phyloP scores from a whole-genome alignment of 23 tunicate species.

The Styela clava region DNA sequence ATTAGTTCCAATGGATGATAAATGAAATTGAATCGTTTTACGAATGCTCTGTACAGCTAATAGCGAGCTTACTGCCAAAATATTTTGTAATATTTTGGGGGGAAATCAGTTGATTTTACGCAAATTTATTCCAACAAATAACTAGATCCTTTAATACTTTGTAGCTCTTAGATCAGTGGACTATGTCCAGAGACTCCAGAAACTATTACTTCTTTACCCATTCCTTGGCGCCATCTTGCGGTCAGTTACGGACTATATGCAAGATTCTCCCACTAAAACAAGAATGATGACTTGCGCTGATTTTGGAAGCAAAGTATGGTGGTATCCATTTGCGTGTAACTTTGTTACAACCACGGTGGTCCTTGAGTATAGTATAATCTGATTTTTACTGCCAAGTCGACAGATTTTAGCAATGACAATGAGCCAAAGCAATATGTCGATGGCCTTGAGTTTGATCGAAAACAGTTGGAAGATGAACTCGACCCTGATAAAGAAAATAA shows the following conservation, averaged over 20 bases:
- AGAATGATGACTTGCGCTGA: too few relatives aligned
- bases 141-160: too few relatives aligned
- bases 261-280: too few relatives aligned
- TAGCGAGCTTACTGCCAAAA: too few relatives aligned
- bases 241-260: neutral
- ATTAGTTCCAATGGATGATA: conserved; percentile 23
- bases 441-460: neutral
- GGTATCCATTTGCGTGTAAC: neutral
- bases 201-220: neutral
- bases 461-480: neutral
- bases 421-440: neutral
- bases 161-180: neutral
- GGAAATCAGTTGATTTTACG: too few relatives aligned
- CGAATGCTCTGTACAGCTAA: too few relatives aligned
- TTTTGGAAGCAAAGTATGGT: too few relatives aligned
- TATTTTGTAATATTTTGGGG: too few relatives aligned
- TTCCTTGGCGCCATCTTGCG: neutral
- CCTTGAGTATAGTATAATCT: neutral
- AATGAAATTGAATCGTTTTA: too few relatives aligned
- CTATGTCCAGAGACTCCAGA: neutral
- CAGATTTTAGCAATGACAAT: neutral
- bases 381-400: neutral
- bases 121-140: too few relatives aligned
- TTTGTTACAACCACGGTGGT: neutral
- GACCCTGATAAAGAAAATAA: neutral